phyloP scores from a whole-genome alignment of 2,113 vertebrate species.

The Aphelocoma coerulescens region DNA sequence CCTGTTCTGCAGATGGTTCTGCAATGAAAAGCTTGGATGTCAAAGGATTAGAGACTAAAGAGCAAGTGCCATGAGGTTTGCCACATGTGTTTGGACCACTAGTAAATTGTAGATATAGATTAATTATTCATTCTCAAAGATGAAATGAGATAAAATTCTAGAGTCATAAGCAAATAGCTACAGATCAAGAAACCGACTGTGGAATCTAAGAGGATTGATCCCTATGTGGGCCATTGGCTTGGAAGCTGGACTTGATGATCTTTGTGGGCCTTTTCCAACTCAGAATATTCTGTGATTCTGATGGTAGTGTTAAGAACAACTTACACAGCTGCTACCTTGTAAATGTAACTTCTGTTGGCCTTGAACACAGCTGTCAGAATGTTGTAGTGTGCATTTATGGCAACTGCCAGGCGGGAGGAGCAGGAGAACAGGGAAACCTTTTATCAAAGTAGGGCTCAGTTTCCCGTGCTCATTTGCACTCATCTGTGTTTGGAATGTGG shows the following conservation, averaged over 20 bases:
- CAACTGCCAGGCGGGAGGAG: background rate
- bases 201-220: background rate
- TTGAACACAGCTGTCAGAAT: background rate
- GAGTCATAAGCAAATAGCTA: background rate
- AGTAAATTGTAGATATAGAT: background rate
- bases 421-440: background rate
- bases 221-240: background rate
- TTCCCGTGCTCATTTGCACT: accelerated
- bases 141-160: background rate
- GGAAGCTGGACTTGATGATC: background rate
- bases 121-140: background rate
- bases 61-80: background rate
- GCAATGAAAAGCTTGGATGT: background rate
- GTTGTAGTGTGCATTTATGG: background rate
- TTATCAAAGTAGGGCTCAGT: background rate
- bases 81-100: background rate
- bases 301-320: background rate
- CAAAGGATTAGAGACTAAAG: background rate
- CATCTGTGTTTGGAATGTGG: background rate
- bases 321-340: background rate
- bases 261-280: background rate
- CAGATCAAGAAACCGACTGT: background rate
- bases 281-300: background rate
- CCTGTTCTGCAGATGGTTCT: background rate
- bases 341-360: background rate